phyloP scores from a whole-genome alignment of 2,797 vertebrate genomes.

The Amazona ochrocephala region DNA sequence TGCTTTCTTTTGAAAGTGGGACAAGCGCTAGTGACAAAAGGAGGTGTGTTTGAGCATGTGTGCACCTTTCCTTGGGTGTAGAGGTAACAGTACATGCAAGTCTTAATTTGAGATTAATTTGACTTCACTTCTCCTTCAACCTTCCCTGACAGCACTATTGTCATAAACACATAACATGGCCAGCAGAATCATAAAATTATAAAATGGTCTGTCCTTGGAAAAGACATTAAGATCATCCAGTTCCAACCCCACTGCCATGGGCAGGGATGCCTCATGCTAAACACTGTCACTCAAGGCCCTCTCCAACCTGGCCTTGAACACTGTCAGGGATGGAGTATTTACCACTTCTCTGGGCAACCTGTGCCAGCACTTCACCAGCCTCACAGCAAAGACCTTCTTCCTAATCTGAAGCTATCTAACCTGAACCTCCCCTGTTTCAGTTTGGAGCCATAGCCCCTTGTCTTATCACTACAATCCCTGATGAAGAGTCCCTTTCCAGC shows the following conservation, averaged over 20 bases:
- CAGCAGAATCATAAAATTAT: not conserved
- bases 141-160: not conserved
- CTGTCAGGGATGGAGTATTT: too few species aligned
- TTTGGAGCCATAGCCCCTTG: not conserved
- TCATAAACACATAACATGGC: fast-evolving
- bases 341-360: too few species aligned
- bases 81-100: not conserved
- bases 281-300: not conserved
- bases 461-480: not conserved
- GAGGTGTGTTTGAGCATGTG: not conserved
- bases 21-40: not conserved
- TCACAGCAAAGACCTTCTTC: not conserved
- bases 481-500: not conserved
- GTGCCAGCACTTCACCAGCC: not conserved
- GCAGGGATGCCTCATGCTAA: not conserved
- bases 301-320: not conserved
- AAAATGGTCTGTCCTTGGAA: not conserved
- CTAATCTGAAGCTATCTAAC: not conserved
- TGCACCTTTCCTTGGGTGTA: not conserved
- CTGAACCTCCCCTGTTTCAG: not conserved
- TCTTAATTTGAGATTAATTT: not conserved
- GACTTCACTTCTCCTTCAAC: not conserved
- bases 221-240: not conserved
- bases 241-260: not conserved
- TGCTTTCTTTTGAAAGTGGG: not conserved